Conservation (phyloP, 2,113 vertebrate genomes). For the Enhydra lutris region DNA sequence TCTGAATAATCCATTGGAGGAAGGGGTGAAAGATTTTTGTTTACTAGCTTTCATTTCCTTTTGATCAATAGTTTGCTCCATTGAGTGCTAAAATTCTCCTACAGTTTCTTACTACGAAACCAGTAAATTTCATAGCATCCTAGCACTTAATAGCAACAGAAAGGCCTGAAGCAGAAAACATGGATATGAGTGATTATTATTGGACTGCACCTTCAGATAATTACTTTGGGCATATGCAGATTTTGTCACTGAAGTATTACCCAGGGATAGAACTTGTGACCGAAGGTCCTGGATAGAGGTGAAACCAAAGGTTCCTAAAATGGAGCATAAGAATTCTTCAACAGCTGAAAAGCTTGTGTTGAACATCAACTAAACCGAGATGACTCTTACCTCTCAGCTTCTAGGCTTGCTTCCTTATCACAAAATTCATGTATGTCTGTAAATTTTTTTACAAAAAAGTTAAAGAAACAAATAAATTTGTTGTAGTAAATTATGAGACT, state of each 20-base stretch:
- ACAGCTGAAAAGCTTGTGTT: not conserved
- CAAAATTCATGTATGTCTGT: not conserved
- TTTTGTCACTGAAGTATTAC: not conserved
- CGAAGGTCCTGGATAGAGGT: not conserved
- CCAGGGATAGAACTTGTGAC: not conserved
- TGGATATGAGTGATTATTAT: not conserved
- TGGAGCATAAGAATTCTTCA: not conserved
- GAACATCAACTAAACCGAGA: not conserved
- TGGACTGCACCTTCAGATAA: not conserved
- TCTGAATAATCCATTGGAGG: not conserved
- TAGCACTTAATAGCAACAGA: not conserved
- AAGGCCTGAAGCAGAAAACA: not conserved
- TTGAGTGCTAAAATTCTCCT: not conserved
- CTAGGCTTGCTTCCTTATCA: not conserved
- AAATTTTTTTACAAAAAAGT: not conserved
- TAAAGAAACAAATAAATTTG: not conserved
- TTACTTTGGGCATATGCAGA: not conserved
- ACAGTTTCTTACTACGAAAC: not conserved
- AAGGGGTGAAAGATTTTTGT: not conserved
- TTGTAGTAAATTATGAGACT: not conserved
- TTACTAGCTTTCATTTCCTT: not conserved
- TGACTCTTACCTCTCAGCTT: not conserved
- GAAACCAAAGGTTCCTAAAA: not conserved
- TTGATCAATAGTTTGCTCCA: not conserved
- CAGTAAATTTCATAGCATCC: not conserved